Percentiles rank a stretch among this genome's conserved stretches.
Evolutionary conservation across 1,140 invertebrate genomes (phyloP).

Genomic region (Neelides sp.): DNA sequence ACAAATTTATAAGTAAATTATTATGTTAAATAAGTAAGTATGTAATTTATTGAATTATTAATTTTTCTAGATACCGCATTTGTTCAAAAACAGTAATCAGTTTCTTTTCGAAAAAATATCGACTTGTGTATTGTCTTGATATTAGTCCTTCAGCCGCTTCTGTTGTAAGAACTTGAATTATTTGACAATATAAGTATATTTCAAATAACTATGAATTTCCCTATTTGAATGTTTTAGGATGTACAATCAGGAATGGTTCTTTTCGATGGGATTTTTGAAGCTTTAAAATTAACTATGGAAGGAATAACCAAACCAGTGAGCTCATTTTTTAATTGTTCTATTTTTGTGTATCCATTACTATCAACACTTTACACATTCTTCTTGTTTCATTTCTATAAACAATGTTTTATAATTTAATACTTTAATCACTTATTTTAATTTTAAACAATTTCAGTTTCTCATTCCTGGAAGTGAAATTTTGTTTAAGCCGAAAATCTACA

Average conservation of each 20-base stretch:
- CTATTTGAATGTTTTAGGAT: slow-evolving; percentile 38
- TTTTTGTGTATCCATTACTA: no score
- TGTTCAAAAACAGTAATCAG: slow-evolving; percentile 39
- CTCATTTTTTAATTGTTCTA: no score
- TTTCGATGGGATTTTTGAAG: slow-evolving; percentile 52
- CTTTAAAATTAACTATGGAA: slow-evolving; percentile 50
- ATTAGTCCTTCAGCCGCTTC: slow-evolving; percentile 63
- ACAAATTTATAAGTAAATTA: no score
- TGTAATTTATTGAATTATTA: no score
- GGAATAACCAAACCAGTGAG: slow-evolving; percentile 52
- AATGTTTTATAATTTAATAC: slow-evolving; percentile 7
- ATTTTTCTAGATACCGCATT: slow-evolving; percentile 22
- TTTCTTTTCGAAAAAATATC: slow-evolving; percentile 47
- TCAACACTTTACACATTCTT: slow-evolving; percentile 9
- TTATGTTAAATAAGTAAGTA: no score
- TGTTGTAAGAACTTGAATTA: slow-evolving; percentile 41
- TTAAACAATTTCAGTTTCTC: slow-evolving; percentile 50
- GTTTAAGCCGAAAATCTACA: slow-evolving; percentile 58
- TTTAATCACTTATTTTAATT: slow-evolving; percentile 25
- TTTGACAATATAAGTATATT: neutral
- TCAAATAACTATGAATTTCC: slow-evolving; percentile 8
- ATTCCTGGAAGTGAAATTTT: slow-evolving; percentile 52
- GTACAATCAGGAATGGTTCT: slow-evolving; percentile 53
- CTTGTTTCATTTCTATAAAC: slow-evolving; percentile 7
- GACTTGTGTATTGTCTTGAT: slow-evolving; percentile 64